Base-by-base conservation (phyloP, 2,797 vertebrate genomes). In the Nyctalus aviator region DNA sequence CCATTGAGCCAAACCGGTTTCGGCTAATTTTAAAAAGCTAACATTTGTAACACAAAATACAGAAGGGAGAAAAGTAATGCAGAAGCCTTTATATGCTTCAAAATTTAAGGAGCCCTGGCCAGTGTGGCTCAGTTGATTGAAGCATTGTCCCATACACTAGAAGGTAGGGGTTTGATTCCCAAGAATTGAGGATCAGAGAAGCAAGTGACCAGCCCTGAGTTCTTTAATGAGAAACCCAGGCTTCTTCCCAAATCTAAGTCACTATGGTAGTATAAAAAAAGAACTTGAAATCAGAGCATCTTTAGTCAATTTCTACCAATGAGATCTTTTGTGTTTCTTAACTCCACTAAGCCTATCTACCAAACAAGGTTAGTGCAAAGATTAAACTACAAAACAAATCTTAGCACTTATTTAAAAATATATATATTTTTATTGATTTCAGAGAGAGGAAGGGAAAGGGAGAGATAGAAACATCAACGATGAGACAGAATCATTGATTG, bases 381-480 rank as follows among this genome's bases (percentile, higher is more conserved):
- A 89, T 91, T 87, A 94, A 92, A 77, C 59, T 81, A 92, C 13
- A 95, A 96, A 94, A 94, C n/a, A 96, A 94, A 88, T 66, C 57
- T 32, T 75, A 94, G 41, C 10, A 73, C 21, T 46, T 81, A 55
- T 35, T 92, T 88, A 69, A n/a, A 82, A 86, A 57, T 27, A 27
- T 6, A 50, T 17, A 59, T 13, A 30, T 30, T 30, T 62, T 62
- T 62, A 30, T 30, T 62, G 59, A 62, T 62, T 62, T 62, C 59
- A 62, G 27, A 30, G 27, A 30, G 59, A 62, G 59, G 27, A 62
- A 62, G 12, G 57, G 25, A 62, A 25, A 62, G 57, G 57, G 25
- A 14, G 59, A 62, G 12, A 62, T 62, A 62, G 27, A 62, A 62
- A 62, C 27, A 62, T 62, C 59, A 62, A 62, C 27, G 57, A 59